Conservation (phyloP, 2,797 vertebrate species). For the Nyctibius grandis region DNA sequence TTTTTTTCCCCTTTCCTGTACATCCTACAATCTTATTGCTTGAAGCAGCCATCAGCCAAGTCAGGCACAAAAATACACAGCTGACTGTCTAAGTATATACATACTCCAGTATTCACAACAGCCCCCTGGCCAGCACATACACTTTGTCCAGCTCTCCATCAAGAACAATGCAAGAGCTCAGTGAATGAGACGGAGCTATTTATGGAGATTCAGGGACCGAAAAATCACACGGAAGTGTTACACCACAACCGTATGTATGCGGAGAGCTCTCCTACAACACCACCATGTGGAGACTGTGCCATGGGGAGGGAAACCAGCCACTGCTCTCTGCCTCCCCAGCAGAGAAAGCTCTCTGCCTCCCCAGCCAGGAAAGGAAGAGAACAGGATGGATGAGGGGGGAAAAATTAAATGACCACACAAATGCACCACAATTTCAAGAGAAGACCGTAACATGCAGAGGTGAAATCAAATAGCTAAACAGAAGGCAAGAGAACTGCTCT, state of each 20-base stretch:
- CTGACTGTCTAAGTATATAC: not conserved
- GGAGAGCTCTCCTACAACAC: constrained; percentile 16
- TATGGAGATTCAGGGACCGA: not conserved
- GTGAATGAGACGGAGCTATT: not conserved
- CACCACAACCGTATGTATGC: rapidly evolving
- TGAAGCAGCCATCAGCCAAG: not conserved
- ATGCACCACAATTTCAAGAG: not conserved
- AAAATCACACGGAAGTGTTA: not conserved
- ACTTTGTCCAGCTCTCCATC: not conserved
- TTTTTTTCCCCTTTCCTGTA: not conserved
- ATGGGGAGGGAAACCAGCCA: not conserved
- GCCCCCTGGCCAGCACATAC: rapidly evolving
- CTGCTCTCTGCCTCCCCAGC: not conserved
- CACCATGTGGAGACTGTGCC: not conserved
- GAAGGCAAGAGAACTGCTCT: not conserved
- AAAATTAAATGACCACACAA: rapidly evolving
- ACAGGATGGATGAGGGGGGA: rapidly evolving
- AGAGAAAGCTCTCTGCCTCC: too few relatives aligned
- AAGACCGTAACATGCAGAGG: not conserved
- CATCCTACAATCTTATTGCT: not conserved
- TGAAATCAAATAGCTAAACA: not conserved
- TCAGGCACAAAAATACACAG: not conserved
- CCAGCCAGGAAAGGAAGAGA: not conserved
- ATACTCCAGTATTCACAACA: not conserved
- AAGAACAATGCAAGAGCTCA: not conserved